Evolutionary conservation across 2,113 vertebrate genomes (phyloP).

Genomic region (Chauna torquata): DNA sequence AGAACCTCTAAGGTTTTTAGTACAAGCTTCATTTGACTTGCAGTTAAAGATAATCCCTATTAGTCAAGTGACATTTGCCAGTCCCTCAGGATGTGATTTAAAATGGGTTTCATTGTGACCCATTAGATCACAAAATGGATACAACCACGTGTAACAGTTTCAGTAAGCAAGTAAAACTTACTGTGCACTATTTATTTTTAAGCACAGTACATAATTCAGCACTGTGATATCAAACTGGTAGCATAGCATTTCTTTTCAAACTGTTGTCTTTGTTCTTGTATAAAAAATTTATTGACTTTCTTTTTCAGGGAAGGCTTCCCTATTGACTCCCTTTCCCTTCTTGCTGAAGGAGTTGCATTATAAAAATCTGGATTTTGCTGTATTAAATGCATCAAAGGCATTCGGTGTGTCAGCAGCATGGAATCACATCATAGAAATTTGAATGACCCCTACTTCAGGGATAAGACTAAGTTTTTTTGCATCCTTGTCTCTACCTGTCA

Average conservation of each 20-base stretch:
- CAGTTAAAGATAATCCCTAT: neutral
- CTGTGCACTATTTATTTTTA: slow-evolving; percentile 49
- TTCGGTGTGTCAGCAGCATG: neutral
- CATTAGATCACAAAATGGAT: slow-evolving; percentile 61
- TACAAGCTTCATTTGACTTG: neutral
- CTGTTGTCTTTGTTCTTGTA: neutral
- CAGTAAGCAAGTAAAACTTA: slow-evolving; percentile 21
- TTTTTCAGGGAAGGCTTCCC: neutral
- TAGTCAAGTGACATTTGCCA: slow-evolving; percentile 2
- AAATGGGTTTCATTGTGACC: neutral
- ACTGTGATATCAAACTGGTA: neutral
- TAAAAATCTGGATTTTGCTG: neutral
- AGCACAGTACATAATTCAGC: neutral
- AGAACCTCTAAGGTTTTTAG: neutral
- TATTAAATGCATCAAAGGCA: neutral
- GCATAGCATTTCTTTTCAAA: neutral
- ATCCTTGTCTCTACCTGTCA: neutral
- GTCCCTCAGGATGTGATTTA: neutral
- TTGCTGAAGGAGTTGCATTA: neutral
- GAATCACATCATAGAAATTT: neutral
- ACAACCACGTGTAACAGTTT: slow-evolving; percentile 28
- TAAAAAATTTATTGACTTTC: neutral
- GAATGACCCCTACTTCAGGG: neutral
- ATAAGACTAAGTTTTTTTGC: neutral
- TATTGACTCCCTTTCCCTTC: neutral